A percentile compares a stretch with the other conserved stretches of the same genome.
Conservation (phyloP, 1,140 invertebrate genomes). For the Drosophila quadrilineata region DNA sequence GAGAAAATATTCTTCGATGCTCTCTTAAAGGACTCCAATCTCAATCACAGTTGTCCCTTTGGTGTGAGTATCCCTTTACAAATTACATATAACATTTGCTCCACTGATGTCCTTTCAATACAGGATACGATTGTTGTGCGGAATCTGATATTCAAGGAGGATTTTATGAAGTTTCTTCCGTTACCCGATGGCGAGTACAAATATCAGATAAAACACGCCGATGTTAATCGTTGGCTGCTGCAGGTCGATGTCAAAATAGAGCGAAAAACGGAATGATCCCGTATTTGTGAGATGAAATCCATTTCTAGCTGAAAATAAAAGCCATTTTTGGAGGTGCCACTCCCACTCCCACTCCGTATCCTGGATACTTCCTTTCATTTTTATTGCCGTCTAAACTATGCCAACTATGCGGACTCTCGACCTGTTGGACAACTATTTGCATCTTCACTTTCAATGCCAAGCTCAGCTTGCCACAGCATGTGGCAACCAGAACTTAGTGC, state of each 20-base stretch:
- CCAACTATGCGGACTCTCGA: background rate
- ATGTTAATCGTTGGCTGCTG: too few relatives aligned
- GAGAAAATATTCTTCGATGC: background rate
- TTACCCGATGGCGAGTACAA: conserved; percentile 40
- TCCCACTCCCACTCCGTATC: too few relatives aligned
- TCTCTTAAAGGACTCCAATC: background rate
- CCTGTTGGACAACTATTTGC: conserved; percentile 7
- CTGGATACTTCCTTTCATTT: too few relatives aligned
- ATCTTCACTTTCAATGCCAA: conserved; percentile 6
- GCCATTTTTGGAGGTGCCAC: too few relatives aligned
- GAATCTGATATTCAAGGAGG: conserved; percentile 7
- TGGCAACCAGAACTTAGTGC: conserved; percentile 4
- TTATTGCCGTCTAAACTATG: too few relatives aligned
- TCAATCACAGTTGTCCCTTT: conserved; percentile 20
- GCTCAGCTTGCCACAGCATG: background rate
- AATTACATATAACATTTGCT: background rate
- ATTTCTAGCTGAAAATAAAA: too few relatives aligned
- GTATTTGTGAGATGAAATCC: too few relatives aligned
- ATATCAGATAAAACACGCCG: too few relatives aligned
- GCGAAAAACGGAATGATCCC: too few relatives aligned
- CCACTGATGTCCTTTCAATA: too few relatives aligned
- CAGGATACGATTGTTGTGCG: conserved; percentile 1
- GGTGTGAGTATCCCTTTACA: background rate
- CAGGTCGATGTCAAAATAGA: too few relatives aligned
- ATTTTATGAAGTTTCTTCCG: conserved; percentile 2